Base-by-base conservation (phyloP, 2,888 invertebrate genomes). In the Hirudinaria manillensis region DNA sequence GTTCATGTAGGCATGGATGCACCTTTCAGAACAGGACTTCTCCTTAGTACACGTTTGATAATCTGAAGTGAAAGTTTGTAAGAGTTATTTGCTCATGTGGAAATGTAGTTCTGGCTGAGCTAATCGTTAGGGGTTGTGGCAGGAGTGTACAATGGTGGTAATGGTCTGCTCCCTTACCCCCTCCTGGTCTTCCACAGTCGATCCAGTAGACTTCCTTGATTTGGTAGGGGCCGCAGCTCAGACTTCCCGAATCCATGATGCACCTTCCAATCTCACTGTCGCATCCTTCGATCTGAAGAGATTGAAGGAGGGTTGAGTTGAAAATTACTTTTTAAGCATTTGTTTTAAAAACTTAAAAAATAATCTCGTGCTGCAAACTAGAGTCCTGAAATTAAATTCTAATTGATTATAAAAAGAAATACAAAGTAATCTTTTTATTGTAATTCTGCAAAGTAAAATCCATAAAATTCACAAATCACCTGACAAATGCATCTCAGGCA, bases 171-270 rank as follows among this genome's bases (percentile, higher is more conserved):
- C 45, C 29, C 76, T 70, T 78, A 81, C 82, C 80, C 66, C 70
- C 55, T 66, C 82, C 83, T 7, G 81, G 81, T 65, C 75, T 74
- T 13, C 81, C 81, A 77, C 84, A 84, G 76, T 84, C 84, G 19
- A 79, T 77, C 80, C 82, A 85, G 78, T 85, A 85, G 16, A 76
- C 75, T 21, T 80, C 74, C 76, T 84, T 85, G 67, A 85, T 82
- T 79, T 84, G 83, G 76, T 81, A 83, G 38, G 80, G 80, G 19
- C 83, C 82, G 77, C 83, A 83, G 70, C 75, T 75, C 32, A 56
- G 24, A n/a, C 36, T 53, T 29, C 70, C 70, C 0, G 13, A 56
- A 24, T 75, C 75, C 51, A 56, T 32, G 36, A 32, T 24, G 56
- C 75, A 75, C n/a, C 36, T 75, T n/a, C 75, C 75, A 29, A 75